Evolutionary conservation across 2,888 invertebrate species (phyloP), one percentile per base, ranked within the genome.

Genomic region (Achlya flavicornis): DNA sequence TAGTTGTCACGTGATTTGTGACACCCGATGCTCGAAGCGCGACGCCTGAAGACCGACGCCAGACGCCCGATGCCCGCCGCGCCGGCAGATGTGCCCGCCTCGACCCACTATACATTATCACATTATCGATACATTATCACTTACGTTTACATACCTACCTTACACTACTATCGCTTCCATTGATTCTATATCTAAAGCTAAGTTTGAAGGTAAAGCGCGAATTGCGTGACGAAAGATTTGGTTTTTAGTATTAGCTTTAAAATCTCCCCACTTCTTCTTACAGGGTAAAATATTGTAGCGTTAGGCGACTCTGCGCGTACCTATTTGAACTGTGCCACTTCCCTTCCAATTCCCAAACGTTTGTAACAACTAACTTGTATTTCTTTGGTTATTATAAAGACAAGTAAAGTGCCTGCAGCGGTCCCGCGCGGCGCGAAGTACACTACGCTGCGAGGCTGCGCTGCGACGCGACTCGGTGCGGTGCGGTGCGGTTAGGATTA

Each of bases 101-200:
- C 48, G 5, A 16, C n/a, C 7, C 48, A 16, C n/a, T 48, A n/a
- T 46, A 7, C n/a, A 46, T 46, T 46, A n/a, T 46, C 46, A 46
- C 46, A n/a, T n/a, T 19, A 53, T 53, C 53, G n/a, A n/a, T 46
- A 7, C n/a, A 46, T 46, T 46, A n/a, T 46, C 46, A 46, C 46
- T 46, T 46, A 10, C 46, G n/a, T 46, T n/a, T n/a, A n/a, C n/a
- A 5, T 46, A 41, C 41, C 12, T 41, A 41, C 46, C 46, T 46
- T n/a, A 7, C 46, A n/a, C 46, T 46, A 46, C n/a, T 2, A 46
- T n/a, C n/a, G n/a, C 46, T 2, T n/a, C n/a, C n/a, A n/a, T 46
- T 46, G n/a, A n/a, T 46, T n/a, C 14, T 10, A 46, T 46, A n/a
- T 46, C 46, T n/a, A n/a, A 1, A n/a, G 7, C 6, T n/a, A n/a